Base-by-base conservation (phyloP, 2,113 vertebrate genomes). In the Gasterosteus nipponicus region DNA sequence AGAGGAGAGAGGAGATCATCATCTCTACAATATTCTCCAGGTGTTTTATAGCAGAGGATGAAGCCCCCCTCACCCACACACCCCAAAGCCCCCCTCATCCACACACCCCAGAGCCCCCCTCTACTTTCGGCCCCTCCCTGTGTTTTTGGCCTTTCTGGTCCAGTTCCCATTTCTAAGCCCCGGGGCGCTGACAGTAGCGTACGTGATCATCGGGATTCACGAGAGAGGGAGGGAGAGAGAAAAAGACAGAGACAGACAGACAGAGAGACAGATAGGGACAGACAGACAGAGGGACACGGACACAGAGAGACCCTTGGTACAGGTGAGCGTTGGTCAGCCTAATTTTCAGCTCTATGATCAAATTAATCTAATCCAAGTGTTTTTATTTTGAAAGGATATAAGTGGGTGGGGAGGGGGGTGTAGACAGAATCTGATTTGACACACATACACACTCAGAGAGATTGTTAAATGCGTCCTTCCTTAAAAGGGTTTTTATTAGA, bases 101-200 rank as follows among this genome's bases (percentile, higher is more conserved):
- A 38, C 4, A 38, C 35, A 5, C 35, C 35, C 57, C 62, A 8
- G 1, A 38, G 6, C 67, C 35, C 35, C 6, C 31, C 35, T 14
- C 57, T 59, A 7, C 35, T 38, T 38, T 3, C 67, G 10, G 12
- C 66, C 59, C 70, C 72, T 73, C 82, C 57, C 76, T 58, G 69
- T 77, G 62, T 65, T 79, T 84, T 72, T 62, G 66, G 70, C 78
- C 81, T 81, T 89, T 89, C 87, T 88, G 79, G 86, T 90, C 87
- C 86, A 90, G 81, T 85, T 91, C 85, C 77, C 86, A 82, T 87
- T 81, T 61, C 72, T 77, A 51, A 73, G 77, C 82, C 84, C 82
- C 66, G 56, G 73, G 82, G 86, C 90, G 88, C 85, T 89, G 88
- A 91, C 86, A 89, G 76, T 78, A 81, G 80, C 75, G 59, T 49